A percentile compares a stretch with the other conserved stretches of the same genome.
These are phyloP conservation scores for Eupeodes corollae DNA, from an alignment of 1,140 invertebrate species.

Conservation along the genomic window DNA sequence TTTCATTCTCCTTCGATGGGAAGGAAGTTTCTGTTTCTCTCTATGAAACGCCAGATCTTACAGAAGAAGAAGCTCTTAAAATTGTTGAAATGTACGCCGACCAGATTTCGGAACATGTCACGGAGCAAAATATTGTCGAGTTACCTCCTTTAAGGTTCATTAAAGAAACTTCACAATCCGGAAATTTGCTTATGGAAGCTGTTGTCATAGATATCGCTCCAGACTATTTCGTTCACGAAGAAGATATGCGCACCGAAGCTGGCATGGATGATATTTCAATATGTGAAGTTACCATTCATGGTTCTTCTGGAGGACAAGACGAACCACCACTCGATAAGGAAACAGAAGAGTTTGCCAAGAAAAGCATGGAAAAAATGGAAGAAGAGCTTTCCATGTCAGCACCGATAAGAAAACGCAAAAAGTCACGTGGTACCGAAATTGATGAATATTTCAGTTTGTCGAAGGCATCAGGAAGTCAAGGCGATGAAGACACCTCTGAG, in stretches of 20 bases:
- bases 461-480: slow-evolving; percentile 23
- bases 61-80: slow-evolving; percentile 79
- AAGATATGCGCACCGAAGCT: slow-evolving; percentile 70
- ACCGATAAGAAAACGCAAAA: slow-evolving; percentile 26
- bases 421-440: slow-evolving; percentile 26
- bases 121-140: slow-evolving; percentile 77
- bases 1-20: slow-evolving; percentile 81
- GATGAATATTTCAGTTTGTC: slow-evolving; percentile 49
- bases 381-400: slow-evolving; percentile 25
- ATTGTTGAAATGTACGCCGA: slow-evolving; percentile 91
- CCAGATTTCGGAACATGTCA: slow-evolving; percentile 77
- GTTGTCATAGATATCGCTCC: slow-evolving; percentile 83
- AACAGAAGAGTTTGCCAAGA: slow-evolving; percentile 28
- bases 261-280: slow-evolving; percentile 75
- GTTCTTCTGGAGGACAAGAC: slow-evolving; percentile 31
- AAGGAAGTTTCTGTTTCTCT: slow-evolving; percentile 82
- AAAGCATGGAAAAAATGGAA: slow-evolving; percentile 29
- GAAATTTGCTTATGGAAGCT: slow-evolving; percentile 79
- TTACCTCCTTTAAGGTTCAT: slow-evolving; percentile 78
- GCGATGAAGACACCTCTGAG: slow-evolving; percentile 44
- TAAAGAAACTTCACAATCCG: slow-evolving; percentile 77
- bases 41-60: slow-evolving; percentile 83
- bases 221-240: slow-evolving; percentile 66
- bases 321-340: slow-evolving; percentile 37
- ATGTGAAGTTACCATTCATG: slow-evolving; percentile 45